These are phyloP conservation scores for Antheraea pernyi DNA, from an alignment of 1,140 invertebrate species.

Conservation along the genomic window DNA sequence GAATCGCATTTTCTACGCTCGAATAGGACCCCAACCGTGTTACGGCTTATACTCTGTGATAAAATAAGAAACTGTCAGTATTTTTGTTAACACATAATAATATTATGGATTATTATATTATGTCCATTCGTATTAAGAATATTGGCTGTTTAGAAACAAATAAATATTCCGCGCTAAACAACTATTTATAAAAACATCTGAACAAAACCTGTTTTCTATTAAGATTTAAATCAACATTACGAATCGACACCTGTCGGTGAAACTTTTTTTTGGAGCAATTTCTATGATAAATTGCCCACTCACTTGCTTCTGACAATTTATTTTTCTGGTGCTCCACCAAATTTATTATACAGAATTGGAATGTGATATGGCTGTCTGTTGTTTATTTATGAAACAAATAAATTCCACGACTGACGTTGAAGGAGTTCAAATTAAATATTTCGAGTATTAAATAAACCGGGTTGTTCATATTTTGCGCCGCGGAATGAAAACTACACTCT, in stretches of 20 bases:
- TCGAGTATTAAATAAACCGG: neutral
- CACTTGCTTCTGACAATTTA: conserved; percentile 10
- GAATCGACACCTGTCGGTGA: neutral
- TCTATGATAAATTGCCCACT: conserved; percentile 5
- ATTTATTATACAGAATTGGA: conserved; percentile 1
- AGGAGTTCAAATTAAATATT: neutral
- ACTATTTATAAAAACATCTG: neutral
- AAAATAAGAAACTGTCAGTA: no score
- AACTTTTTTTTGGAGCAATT: neutral
- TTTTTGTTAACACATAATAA: no score
- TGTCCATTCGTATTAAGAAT: no score
- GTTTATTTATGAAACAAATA: neutral
- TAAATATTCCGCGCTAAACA: no score
- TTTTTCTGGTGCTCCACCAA: neutral
- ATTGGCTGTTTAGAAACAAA: no score
- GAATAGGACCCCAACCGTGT: no score
- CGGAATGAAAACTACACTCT: no score
- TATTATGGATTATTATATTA: no score
- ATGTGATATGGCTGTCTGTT: neutral
- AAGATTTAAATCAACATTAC: conserved; percentile 3
- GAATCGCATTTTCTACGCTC: no score
- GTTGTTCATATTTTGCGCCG: no score
- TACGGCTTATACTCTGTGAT: no score
- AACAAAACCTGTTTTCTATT: neutral
- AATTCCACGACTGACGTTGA: neutral